Evolutionary conservation across 2,888 invertebrate genomes (phyloP), one percentile per base, ranked within the genome.

Genomic region (Corbicula japonica): DNA sequence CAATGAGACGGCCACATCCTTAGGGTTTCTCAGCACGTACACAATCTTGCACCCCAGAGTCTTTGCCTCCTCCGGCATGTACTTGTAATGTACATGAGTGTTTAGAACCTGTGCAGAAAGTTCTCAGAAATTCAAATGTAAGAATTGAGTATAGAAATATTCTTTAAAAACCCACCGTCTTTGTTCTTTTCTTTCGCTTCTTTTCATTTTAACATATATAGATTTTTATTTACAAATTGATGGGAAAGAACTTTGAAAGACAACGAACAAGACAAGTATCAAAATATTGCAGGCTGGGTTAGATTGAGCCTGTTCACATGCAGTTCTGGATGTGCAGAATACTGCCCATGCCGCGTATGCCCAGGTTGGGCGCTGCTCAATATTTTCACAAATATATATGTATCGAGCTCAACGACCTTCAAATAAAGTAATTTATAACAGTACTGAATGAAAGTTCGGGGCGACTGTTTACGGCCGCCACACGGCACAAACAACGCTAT

Each of bases 1-100:
- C 35, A 58, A 71, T 5, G 84, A 84, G 38, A 84, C 78, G 12
- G 76, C 73, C 2, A 81, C 50, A 48, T 84, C 84, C 26, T 81
- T 84, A 2, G 84, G 84, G 32, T 84, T 81, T 34, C 81, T 52
- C 18, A 70, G 28, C 18, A 79, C 15, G 21, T 62, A 74, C n/a
- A 84, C 61, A 18, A 81, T 74, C 28, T 76, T 76, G 34, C 75
- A 65, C 35, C 72, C 72, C 63, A 75, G 81, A 38, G 78, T 61
- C 28, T 73, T 52, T 8, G 72, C 30, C 41, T 81, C 75, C 23
- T 46, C 44, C 4, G 86, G 86, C 44, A 86, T 28, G 21, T 60
- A 46, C 0, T 15, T 10, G 28, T 58, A 35, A n/a, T 60, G 58
- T 0, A 79, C 46, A 52, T 84, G 84, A 0, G 70, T 68, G 50